phyloP scores from a whole-genome alignment of 2,797 vertebrate genomes.

The Acridotheres tristis region DNA sequence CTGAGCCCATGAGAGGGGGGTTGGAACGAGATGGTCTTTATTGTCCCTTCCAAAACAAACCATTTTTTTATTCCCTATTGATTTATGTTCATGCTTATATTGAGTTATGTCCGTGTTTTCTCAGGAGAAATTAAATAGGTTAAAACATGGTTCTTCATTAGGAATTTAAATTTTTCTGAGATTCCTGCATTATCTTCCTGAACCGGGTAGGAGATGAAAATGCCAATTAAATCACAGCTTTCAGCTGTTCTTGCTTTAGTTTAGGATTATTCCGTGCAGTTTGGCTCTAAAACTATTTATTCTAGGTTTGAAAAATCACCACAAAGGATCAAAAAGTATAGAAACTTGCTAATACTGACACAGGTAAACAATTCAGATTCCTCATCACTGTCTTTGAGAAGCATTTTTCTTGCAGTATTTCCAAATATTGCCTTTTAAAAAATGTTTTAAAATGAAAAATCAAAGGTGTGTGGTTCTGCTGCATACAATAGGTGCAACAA shows the following conservation, averaged over 20 bases:
- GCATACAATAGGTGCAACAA: not conserved
- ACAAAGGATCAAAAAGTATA: not conserved
- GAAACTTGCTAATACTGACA: not conserved
- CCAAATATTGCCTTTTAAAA: not conserved
- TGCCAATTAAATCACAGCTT: not conserved
- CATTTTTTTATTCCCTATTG: not conserved
- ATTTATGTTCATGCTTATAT: not conserved
- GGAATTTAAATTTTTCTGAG: not conserved
- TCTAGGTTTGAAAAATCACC: not conserved
- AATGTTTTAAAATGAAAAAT: not conserved
- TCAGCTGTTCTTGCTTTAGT: not conserved
- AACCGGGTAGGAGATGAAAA: not conserved
- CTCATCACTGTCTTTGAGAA: not conserved
- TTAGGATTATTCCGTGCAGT: not conserved
- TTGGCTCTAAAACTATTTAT: not conserved
- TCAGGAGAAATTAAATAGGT: not conserved
- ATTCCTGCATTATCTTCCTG: not conserved
- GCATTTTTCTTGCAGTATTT: not conserved
- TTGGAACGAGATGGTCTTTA: not conserved
- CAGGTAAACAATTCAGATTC: not conserved
- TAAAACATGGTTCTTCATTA: not conserved
- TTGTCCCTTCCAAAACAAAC: not conserved
- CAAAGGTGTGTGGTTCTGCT: not conserved
- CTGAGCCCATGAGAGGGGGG: fast-evolving
- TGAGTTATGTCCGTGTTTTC: not conserved